phyloP scores from a whole-genome alignment of 2,888 invertebrate genomes.

The Meta bourneti region DNA sequence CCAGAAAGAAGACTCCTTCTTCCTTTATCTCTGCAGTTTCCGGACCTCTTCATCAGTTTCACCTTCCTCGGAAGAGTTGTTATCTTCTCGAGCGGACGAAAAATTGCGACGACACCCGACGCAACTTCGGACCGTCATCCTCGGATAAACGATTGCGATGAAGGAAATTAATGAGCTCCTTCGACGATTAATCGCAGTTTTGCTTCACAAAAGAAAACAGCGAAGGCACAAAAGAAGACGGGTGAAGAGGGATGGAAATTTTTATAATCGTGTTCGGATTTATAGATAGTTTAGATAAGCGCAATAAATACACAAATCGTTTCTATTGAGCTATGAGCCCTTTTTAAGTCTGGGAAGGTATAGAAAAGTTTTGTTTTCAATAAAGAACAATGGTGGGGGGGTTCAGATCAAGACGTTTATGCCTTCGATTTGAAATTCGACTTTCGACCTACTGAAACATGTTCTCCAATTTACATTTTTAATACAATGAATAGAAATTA shows the following conservation, averaged over 20 bases:
- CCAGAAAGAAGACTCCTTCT: conserved; percentile 13
- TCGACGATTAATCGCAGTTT: conserved; percentile 38
- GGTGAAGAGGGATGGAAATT: background rate
- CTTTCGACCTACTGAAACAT: no score
- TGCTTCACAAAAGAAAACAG: background rate
- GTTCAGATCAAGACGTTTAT: no score
- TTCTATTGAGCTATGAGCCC: no score
- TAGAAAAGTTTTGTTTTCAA: no score
- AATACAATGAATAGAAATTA: no score
- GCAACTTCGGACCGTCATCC: background rate
- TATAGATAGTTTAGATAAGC: background rate
- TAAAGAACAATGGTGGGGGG: no score
- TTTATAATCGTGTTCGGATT: background rate
- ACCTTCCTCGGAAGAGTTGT: background rate
- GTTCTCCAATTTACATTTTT: no score
- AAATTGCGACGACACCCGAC: conserved; percentile 31
- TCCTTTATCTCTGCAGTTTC: conserved; percentile 3
- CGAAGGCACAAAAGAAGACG: background rate
- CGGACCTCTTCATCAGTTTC: conserved; percentile 23
- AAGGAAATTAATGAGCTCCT: conserved; percentile 44
- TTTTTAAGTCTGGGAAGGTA: no score
- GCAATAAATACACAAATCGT: background rate
- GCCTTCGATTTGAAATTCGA: no score
- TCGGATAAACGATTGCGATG: conserved; percentile 12
- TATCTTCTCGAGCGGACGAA: background rate